Percentiles rank a stretch among this genome's conserved stretches.
Evolutionary conservation across 2,888 invertebrate genomes (phyloP).

Genomic region (Patella caerulea): DNA sequence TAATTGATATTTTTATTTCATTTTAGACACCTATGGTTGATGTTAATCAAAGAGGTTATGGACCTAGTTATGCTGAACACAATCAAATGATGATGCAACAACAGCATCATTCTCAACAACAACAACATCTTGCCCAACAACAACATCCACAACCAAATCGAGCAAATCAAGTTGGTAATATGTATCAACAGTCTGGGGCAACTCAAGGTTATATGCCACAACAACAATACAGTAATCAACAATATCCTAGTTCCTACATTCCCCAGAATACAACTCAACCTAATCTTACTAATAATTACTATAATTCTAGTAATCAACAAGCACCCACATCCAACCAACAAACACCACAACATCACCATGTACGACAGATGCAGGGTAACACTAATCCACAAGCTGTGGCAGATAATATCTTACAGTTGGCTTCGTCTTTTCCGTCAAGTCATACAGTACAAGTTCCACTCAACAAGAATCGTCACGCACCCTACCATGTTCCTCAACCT

Average conservation of each 20-base stretch:
- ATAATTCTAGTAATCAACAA: background rate
- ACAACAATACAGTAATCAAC: slow-evolving; percentile 1
- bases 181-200: too few species aligned
- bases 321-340: slow-evolving; percentile 14
- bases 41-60: slow-evolving; percentile 25
- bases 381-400: slow-evolving; percentile 66
- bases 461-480: slow-evolving; percentile 54
- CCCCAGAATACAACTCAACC: too few species aligned
- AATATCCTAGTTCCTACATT: background rate
- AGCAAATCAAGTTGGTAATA: background rate
- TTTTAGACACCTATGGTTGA: background rate
- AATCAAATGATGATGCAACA: slow-evolving; percentile 22
- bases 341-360: slow-evolving; percentile 32
- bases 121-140: slow-evolving; percentile 18
- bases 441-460: slow-evolving; percentile 64
- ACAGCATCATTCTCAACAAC: slow-evolving; percentile 23
- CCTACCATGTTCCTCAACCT: slow-evolving; percentile 57
- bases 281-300: background rate
- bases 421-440: slow-evolving; percentile 55
- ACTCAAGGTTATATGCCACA: background rate
- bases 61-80: slow-evolving; percentile 18
- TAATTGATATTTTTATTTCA: too few species aligned
- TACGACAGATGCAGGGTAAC: background rate
- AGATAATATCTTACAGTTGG: slow-evolving; percentile 68
- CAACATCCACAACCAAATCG: background rate